Evolutionary conservation across 2,888 invertebrate species (phyloP).

Genomic region (Melanargia galathea): DNA sequence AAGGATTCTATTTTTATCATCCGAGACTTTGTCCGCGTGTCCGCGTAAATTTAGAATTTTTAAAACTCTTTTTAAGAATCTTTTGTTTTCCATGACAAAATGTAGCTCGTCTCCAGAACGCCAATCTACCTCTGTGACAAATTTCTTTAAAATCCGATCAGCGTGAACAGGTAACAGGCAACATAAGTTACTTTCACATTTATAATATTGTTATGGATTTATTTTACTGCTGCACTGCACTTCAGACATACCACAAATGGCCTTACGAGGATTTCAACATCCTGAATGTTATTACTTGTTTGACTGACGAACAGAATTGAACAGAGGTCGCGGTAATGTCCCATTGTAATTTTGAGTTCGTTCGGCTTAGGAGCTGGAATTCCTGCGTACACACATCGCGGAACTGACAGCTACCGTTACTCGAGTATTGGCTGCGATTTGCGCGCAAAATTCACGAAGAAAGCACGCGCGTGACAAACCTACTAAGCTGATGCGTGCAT

Average conservation of each 20-base stretch:
- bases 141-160: no score
- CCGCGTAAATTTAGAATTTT: no score
- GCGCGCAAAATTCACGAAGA: conserved; percentile 79
- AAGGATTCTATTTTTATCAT: conserved; percentile 11
- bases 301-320: conserved; percentile 26
- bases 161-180: no score
- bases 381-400: conserved; percentile 63
- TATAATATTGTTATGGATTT: no score
- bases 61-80: no score
- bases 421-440: conserved; percentile 65
- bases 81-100: no score
- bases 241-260: neutral
- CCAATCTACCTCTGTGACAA: no score
- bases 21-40: no score
- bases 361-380: conserved; percentile 42
- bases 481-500: conserved; percentile 62
- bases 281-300: conserved; percentile 33
- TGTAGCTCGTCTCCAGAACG: no score
- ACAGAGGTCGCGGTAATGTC: conserved; percentile 37
- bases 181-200: no score
- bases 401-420: conserved; percentile 75
- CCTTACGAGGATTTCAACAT: conserved; percentile 22
- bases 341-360: conserved; percentile 37
- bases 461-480: conserved; percentile 76
- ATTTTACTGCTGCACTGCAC: neutral